Percentiles rank a stretch among this genome's conserved stretches.
These are phyloP conservation scores for Parauchenoglanis ngamensis DNA, from an alignment of 2,797 vertebrate genomes.

Conservation along the genomic window DNA sequence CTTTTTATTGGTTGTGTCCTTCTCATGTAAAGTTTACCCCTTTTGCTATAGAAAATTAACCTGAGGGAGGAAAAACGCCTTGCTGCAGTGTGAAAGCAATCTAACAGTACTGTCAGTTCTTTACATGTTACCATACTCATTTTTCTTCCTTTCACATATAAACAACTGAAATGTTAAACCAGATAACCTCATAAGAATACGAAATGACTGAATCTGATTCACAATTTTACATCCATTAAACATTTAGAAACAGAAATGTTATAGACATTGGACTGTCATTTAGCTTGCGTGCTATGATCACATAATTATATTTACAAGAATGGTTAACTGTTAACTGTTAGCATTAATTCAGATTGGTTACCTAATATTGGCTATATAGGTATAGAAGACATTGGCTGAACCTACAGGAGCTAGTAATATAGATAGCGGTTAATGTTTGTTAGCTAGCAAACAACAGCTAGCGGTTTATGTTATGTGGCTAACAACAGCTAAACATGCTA, in stretches of 20 bases:
- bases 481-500: background rate
- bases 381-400: background rate
- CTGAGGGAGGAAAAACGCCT: background rate
- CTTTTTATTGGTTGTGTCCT: background rate
- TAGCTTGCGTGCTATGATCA: background rate
- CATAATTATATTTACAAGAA: background rate
- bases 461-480: background rate
- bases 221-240: background rate
- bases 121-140: background rate
- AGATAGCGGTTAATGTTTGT: background rate
- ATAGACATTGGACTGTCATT: background rate
- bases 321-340: background rate
- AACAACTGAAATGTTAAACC: background rate
- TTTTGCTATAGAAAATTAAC: background rate
- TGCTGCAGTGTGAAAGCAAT: background rate
- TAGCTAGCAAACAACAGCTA: background rate
- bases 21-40: background rate
- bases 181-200: background rate
- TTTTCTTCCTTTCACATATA: background rate
- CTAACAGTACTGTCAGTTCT: no score
- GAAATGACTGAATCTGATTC: background rate
- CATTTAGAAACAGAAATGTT: background rate
- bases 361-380: background rate
- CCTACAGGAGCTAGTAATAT: background rate
- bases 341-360: background rate